phyloP scores from a whole-genome alignment of 2,797 vertebrate genomes.

The Notamacropus eugenii region DNA sequence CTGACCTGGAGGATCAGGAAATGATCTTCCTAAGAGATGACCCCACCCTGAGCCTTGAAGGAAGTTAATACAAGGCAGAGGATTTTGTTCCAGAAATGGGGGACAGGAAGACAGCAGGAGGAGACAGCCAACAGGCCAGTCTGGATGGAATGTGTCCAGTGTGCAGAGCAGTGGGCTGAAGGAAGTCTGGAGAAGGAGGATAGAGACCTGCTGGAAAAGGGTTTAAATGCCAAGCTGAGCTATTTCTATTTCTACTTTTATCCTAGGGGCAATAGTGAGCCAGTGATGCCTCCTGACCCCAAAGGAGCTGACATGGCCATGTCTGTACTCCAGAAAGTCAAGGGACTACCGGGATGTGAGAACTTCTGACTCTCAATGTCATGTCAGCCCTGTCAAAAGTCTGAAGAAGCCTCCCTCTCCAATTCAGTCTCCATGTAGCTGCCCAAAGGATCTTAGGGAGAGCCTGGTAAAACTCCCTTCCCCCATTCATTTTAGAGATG shows the following conservation, averaged over 20 bases:
- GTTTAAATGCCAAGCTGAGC: not conserved
- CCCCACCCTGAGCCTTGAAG: not conserved
- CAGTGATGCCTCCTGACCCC: not conserved
- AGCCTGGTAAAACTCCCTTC: not conserved
- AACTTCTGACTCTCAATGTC: not conserved
- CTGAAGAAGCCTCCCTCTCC: not conserved
- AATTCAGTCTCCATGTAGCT: not conserved
- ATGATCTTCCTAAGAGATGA: not conserved
- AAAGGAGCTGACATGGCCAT: not conserved
- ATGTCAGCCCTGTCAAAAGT: not conserved
- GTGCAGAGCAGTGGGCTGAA: not conserved
- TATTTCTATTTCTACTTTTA: not conserved
- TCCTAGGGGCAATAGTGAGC: not conserved
- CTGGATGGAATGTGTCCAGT: not conserved
- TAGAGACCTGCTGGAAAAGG: not conserved
- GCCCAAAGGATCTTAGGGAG: not conserved
- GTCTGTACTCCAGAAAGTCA: not conserved
- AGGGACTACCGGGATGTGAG: not conserved
- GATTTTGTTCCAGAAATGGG: not conserved
- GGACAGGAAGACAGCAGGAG: not conserved
- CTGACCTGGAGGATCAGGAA: not conserved
- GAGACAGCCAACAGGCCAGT: not conserved
- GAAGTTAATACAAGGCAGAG: not conserved
- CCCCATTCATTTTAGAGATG: not conserved
- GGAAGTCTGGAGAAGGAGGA: too few relatives aligned